Conservation (phyloP, 2,888 invertebrate species). For the Syritta pipiens region DNA sequence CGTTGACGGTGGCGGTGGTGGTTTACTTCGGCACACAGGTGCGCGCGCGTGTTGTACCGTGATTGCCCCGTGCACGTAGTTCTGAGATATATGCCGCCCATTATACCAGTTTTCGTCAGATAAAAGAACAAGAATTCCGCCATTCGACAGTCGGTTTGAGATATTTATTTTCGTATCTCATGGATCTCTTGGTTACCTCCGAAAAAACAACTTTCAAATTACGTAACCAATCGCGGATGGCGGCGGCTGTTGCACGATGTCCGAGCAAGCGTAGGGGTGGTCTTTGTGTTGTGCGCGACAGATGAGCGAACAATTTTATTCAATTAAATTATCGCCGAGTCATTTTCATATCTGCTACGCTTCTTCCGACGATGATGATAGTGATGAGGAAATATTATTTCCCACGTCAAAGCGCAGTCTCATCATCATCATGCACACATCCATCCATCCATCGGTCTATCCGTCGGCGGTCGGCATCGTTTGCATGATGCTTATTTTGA, state of each 20-base stretch:
- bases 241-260: slow-evolving; percentile 3
- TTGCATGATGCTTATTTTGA: slow-evolving; percentile 61
- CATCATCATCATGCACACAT: slow-evolving; percentile 47
- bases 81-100: slow-evolving; percentile 52
- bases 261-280: background rate
- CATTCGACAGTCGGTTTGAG: slow-evolving; percentile 15
- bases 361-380: slow-evolving; percentile 29
- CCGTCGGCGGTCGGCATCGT: slow-evolving; percentile 2
- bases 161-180: slow-evolving; percentile 17
- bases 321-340: slow-evolving; percentile 53
- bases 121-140: slow-evolving; percentile 57
- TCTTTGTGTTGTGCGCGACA: slow-evolving; percentile 17
- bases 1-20: slow-evolving; percentile 24
- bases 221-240: slow-evolving; percentile 17
- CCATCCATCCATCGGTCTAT: background rate
- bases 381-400: slow-evolving; percentile 55
- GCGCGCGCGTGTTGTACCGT: slow-evolving; percentile 11
- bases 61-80: slow-evolving; percentile 28
- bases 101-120: slow-evolving; percentile 21
- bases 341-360: slow-evolving; percentile 45
- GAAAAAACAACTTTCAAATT: slow-evolving; percentile 53
- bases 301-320: slow-evolving; percentile 32
- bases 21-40: slow-evolving; percentile 33
- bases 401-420: slow-evolving; percentile 58
- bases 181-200: slow-evolving; percentile 15